These are phyloP conservation scores for Acrocephalus scirpaceus DNA, from an alignment of 2,797 vertebrate species.

Conservation along the genomic window DNA sequence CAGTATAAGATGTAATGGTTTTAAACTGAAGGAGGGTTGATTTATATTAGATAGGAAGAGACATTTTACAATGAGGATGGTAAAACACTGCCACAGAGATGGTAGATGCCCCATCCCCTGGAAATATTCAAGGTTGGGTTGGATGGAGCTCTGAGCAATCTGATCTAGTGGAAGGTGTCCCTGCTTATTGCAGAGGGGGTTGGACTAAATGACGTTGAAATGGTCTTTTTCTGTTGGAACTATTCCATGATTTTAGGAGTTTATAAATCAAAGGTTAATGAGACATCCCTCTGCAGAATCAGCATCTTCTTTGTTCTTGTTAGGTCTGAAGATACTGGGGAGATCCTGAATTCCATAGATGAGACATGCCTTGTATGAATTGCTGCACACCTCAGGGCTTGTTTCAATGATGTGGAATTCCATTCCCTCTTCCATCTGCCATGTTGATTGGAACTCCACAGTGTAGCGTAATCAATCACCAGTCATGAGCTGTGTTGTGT, in stretches of 20 bases:
- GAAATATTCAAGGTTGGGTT: background rate
- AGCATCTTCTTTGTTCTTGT: background rate
- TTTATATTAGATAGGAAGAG: background rate
- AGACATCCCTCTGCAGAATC: background rate
- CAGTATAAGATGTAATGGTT: background rate
- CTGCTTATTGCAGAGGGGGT: background rate
- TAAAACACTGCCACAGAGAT: background rate
- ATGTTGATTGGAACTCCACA: background rate
- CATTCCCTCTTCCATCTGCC: background rate
- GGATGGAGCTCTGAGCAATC: background rate
- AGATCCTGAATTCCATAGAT: background rate
- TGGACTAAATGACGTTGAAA: background rate
- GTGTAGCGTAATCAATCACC: rapidly evolving
- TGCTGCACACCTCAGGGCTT: background rate
- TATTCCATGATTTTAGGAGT: background rate
- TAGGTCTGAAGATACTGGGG: background rate
- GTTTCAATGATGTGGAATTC: background rate
- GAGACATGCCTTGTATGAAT: background rate
- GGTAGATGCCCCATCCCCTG: background rate
- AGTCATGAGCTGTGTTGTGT: background rate
- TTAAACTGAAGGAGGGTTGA: background rate
- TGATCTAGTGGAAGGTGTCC: background rate
- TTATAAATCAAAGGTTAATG: background rate
- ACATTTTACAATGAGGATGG: background rate
- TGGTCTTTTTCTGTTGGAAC: background rate